Conservation (phyloP, 2,888 invertebrate species). For the Apotomis capreana region DNA sequence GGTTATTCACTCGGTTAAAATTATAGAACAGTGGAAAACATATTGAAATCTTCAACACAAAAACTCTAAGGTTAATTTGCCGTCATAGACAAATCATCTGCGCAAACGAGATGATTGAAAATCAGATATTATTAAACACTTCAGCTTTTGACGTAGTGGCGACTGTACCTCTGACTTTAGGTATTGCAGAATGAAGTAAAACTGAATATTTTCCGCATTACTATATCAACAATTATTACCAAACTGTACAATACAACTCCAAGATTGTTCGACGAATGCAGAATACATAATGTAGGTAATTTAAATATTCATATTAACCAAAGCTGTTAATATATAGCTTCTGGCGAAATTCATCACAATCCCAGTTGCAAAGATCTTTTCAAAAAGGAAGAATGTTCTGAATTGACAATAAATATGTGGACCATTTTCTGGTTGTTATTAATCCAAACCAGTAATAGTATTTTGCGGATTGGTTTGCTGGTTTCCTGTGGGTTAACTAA, state of each 20-base stretch:
- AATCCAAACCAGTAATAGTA: not conserved
- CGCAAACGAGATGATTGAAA: too few relatives aligned
- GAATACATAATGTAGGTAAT: too few relatives aligned
- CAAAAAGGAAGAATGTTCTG: slow-evolving; percentile 12
- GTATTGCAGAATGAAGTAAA: slow-evolving; percentile 13
- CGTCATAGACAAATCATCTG: too few relatives aligned
- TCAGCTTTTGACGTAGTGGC: slow-evolving; percentile 1
- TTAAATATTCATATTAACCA: too few relatives aligned
- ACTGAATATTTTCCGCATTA: not conserved
- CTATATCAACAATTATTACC: too few relatives aligned
- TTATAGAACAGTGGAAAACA: too few relatives aligned
- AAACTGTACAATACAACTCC: not conserved
- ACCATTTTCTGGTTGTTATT: not conserved
- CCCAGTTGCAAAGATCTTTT: not conserved
- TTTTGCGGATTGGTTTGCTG: too few relatives aligned
- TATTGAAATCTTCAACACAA: too few relatives aligned
- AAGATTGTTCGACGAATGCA: too few relatives aligned
- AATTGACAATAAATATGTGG: slow-evolving; percentile 23
- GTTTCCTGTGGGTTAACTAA: too few relatives aligned
- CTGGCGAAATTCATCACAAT: not conserved
- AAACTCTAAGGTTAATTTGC: not conserved
- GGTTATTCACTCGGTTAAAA: too few relatives aligned
- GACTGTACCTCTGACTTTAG: not conserved
- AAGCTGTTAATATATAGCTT: too few relatives aligned
- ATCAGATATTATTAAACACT: slow-evolving; percentile 11